These are phyloP conservation scores for Ornithorhynchus anatinus DNA, from an alignment of 2,113 vertebrate species.

Conservation along the genomic window DNA sequence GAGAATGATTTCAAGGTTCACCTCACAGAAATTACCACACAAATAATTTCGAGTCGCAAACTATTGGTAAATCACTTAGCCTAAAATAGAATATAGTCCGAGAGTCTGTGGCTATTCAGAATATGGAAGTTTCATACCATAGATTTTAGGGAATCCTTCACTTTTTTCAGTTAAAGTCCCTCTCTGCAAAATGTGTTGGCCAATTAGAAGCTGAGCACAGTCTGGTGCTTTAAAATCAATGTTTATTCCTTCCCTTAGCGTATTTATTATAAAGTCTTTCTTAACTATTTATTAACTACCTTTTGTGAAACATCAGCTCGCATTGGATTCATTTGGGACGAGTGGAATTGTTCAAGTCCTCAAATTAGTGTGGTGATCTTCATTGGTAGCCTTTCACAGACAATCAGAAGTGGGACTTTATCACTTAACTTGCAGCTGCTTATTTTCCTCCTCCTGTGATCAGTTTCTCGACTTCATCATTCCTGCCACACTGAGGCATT, in stretches of 20 bases:
- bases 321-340: constrained; percentile 31
- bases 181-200: constrained; percentile 16
- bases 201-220: constrained; percentile 21
- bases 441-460: constrained; percentile 17
- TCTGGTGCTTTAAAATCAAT: constrained; percentile 26
- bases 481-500: constrained; percentile 11
- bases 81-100: constrained; percentile 20
- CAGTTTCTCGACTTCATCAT: constrained; percentile 14
- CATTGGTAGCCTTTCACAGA: constrained; percentile 43
- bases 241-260: constrained; percentile 17
- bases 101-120: background rate
- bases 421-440: constrained; percentile 11
- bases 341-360: constrained; percentile 34
- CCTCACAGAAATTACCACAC: background rate
- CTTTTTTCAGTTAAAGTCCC: background rate
- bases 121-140: background rate
- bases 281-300: constrained; percentile 60
- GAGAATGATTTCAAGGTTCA: constrained; percentile 7
- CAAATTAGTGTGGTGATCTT: constrained; percentile 20
- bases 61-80: constrained; percentile 33
- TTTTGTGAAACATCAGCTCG: constrained; percentile 43
- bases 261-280: constrained; percentile 60
- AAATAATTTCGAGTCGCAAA: background rate
- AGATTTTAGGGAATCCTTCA: constrained; percentile 12
- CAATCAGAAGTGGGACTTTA: constrained; percentile 37